These are phyloP conservation scores for Halcyon senegalensis DNA, from an alignment of 2,113 vertebrate genomes.

Conservation along the genomic window DNA sequence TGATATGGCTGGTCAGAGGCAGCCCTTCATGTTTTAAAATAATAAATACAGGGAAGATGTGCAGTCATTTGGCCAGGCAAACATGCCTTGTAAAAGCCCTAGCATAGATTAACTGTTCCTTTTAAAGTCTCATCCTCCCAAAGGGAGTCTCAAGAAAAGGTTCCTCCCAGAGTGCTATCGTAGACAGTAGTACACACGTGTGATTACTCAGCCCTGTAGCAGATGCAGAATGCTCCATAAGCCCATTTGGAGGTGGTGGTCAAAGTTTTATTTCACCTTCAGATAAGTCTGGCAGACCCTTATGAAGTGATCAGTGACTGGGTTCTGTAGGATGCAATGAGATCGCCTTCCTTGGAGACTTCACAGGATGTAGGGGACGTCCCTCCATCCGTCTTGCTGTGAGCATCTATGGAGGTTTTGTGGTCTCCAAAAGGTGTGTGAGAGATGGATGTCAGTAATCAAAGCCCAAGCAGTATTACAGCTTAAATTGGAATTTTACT, in stretches of 20 bases:
- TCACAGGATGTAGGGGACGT: accelerated
- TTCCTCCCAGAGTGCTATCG: not conserved
- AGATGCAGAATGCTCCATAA: not conserved
- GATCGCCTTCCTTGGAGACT: not conserved
- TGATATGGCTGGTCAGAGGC: not conserved
- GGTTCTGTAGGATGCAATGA: not conserved
- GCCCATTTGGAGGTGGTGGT: accelerated
- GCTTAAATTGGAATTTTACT: not conserved
- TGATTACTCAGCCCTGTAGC: not conserved
- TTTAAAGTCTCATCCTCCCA: not conserved
- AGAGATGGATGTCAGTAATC: not conserved
- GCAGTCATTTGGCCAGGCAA: not conserved
- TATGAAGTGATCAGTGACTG: not conserved
- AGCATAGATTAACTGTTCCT: not conserved
- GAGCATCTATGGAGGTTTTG: not conserved
- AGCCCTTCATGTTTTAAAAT: not conserved
- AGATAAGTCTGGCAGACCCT: not conserved
- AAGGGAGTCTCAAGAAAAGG: not conserved
- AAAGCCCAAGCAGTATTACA: not conserved
- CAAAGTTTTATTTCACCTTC: not conserved
- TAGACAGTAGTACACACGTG: not conserved
- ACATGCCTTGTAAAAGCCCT: not conserved
- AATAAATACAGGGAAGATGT: not conserved
- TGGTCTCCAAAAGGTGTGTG: not conserved
- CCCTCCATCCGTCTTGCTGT: not conserved